These are phyloP conservation scores for Gortyna flavago DNA, from an alignment of 2,888 invertebrate genomes.

Conservation along the genomic window DNA sequence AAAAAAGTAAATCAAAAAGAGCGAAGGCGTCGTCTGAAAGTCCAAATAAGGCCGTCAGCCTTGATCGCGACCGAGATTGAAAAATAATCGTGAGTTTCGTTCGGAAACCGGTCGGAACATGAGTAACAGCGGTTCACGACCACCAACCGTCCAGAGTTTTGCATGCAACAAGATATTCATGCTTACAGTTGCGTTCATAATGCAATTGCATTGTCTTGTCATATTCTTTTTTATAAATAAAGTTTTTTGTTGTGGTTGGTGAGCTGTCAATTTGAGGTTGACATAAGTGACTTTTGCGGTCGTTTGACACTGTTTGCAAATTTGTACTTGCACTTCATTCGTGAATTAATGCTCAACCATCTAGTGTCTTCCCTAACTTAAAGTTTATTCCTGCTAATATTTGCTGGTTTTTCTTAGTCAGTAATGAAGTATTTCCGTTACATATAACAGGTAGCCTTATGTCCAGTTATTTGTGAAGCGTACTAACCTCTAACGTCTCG, in stretches of 20 bases:
- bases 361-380: not conserved
- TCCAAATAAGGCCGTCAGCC: constrained; percentile 71
- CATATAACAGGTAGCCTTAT: constrained; percentile 14
- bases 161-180: constrained; percentile 81
- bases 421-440: constrained; percentile 18
- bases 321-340: not conserved
- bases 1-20: constrained; percentile 58
- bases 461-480: constrained; percentile 50
- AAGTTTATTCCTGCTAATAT: not conserved
- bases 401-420: not conserved
- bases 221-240: constrained; percentile 41
- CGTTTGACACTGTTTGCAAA: constrained; percentile 14
- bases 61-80: constrained; percentile 74
- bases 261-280: constrained; percentile 40
- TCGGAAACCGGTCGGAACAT: constrained; percentile 81
- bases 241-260: constrained; percentile 42
- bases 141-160: constrained; percentile 78
- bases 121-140: constrained; percentile 74
- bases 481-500: constrained; percentile 91
- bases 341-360: not conserved
- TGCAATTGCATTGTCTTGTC: constrained; percentile 71
- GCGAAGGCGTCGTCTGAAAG: constrained; percentile 64
- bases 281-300: constrained; percentile 28
- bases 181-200: constrained; percentile 71
- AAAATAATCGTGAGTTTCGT: constrained; percentile 69